Evolutionary conservation across 1,140 invertebrate genomes (phyloP).

Genomic region (Brachionus paranguensis): DNA sequence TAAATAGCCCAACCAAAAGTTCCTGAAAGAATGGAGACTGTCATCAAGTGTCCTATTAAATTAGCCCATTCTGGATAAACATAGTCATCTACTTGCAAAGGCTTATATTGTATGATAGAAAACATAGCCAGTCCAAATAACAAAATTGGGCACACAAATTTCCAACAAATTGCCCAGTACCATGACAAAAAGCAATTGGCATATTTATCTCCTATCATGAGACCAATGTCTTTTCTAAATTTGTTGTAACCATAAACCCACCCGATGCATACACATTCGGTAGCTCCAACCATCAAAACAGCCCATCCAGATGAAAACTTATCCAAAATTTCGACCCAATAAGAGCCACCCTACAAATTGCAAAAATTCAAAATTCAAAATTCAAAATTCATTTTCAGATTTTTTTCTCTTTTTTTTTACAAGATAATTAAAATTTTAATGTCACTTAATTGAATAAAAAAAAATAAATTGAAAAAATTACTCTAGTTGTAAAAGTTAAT

Average conservation of each 20-base stretch:
- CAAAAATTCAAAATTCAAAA: background rate
- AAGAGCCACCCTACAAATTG: background rate
- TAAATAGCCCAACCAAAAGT: slow-evolving; percentile 29
- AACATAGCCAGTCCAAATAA: slow-evolving; percentile 46
- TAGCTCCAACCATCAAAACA: slow-evolving; percentile 71
- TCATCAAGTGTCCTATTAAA: slow-evolving; percentile 32
- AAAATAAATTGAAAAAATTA: slow-evolving; percentile 35
- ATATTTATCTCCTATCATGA: slow-evolving; percentile 53
- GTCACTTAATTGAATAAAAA: background rate
- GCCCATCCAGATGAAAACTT: slow-evolving; percentile 70
- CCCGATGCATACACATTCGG: slow-evolving; percentile 55
- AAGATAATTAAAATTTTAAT: no score
- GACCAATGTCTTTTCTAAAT: slow-evolving; percentile 53
- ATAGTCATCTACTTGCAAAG: slow-evolving; percentile 56
- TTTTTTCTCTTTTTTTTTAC: background rate
- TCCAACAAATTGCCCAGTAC: slow-evolving; percentile 56
- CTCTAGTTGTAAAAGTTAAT: slow-evolving; percentile 46
- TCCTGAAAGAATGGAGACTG: background rate
- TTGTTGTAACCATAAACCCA: slow-evolving; percentile 57
- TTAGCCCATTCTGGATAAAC: slow-evolving; percentile 67
- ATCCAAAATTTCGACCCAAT: slow-evolving; percentile 37
- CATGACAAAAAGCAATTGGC: slow-evolving; percentile 42
- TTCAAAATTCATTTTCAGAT: no score
- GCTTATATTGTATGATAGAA: slow-evolving; percentile 31
- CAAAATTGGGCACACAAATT: slow-evolving; percentile 52